A percentile compares a stretch with the other conserved stretches of the same genome.
Evolutionary conservation across 2,113 vertebrate genomes (phyloP).

Genomic region (Protobothrops flavoviridis): DNA sequence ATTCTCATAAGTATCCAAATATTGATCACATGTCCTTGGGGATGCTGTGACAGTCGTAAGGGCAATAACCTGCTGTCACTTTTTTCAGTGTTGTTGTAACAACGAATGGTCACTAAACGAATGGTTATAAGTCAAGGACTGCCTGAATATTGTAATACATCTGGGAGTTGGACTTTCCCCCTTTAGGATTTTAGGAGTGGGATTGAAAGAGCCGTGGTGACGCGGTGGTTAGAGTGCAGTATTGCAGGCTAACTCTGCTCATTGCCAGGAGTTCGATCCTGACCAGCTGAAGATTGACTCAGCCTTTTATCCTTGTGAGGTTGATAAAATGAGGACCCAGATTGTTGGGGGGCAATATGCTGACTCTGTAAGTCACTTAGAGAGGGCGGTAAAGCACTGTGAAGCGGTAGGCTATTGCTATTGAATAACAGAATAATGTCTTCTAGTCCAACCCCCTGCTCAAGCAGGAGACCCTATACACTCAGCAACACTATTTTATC

Average conservation of each 20-base stretch:
- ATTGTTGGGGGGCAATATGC: background rate
- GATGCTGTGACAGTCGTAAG: background rate
- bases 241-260: background rate
- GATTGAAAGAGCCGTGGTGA: background rate
- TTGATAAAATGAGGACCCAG: background rate
- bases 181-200: background rate
- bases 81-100: background rate
- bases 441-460: background rate
- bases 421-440: no score
- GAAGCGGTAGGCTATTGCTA: no score
- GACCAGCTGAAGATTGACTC: background rate
- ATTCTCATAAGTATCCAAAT: background rate
- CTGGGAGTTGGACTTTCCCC: background rate
- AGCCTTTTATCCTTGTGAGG: background rate
- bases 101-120: background rate
- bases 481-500: background rate
- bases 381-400: background rate
- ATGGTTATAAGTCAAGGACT: background rate
- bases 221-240: background rate
- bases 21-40: background rate
- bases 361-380: background rate
- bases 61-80: background rate
- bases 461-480: background rate
- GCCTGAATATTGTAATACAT: background rate
- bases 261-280: background rate